Evolutionary conservation across 2,888 invertebrate species (phyloP).

Genomic region (Scrobipalpa costella): DNA sequence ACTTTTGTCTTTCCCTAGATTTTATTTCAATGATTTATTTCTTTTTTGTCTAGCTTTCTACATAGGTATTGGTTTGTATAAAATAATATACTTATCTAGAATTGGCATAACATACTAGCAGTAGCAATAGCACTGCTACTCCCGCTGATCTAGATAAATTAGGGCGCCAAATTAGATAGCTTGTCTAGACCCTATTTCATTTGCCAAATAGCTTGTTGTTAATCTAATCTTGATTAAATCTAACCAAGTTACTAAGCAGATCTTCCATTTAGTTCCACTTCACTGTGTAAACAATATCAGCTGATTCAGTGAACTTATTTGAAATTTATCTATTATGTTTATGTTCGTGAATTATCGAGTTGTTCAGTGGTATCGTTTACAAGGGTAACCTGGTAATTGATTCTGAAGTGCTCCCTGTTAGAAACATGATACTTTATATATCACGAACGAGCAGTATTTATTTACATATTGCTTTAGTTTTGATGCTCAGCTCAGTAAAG

Average conservation of each 20-base stretch:
- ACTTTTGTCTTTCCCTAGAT: neutral
- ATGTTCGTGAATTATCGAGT: neutral
- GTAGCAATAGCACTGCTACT: too few relatives aligned
- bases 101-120: too few relatives aligned
- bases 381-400: constrained; percentile 1
- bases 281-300: neutral
- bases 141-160: constrained; percentile 4
- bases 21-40: neutral
- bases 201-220: constrained; percentile 12
- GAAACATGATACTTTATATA: neutral
- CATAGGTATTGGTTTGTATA: neutral
- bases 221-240: neutral
- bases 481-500: too few relatives aligned
- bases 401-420: neutral
- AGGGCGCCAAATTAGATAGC: neutral
- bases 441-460: too few relatives aligned
- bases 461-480: too few relatives aligned
- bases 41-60: neutral
- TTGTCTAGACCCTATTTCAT: constrained; percentile 4
- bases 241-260: neutral
- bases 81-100: neutral
- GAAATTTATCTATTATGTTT: neutral
- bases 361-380: neutral
- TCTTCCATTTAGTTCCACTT: neutral
- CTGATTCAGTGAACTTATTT: neutral